Conservation (phyloP, 92 coral and sea anemone genomes). For the Epizoanthus scotinus region DNA sequence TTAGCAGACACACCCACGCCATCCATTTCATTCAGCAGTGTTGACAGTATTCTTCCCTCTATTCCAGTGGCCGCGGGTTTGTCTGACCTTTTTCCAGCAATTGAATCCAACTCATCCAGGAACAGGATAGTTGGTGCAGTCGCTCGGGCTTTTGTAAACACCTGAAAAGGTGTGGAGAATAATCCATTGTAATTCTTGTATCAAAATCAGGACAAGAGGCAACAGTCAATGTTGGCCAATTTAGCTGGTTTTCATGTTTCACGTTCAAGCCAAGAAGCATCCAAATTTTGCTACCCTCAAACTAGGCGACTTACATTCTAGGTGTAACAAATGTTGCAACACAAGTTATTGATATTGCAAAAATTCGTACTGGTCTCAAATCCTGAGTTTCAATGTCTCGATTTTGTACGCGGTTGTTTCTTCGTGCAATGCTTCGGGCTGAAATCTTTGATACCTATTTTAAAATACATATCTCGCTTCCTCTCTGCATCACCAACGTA, state of each 20-base stretch:
- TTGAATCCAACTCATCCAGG: constrained; percentile 92
- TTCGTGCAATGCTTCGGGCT: no score
- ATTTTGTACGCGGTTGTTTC: no score
- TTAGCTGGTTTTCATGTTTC: no score
- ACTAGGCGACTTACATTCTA: background rate
- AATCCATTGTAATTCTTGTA: background rate
- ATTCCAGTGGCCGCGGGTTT: constrained; percentile 60
- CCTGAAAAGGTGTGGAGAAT: constrained; percentile 43
- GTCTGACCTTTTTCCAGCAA: constrained; percentile 82
- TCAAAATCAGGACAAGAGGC: background rate
- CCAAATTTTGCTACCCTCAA: no score
- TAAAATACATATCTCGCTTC: no score
- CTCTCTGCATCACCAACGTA: constrained; percentile 97
- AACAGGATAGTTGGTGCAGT: constrained; percentile 89
- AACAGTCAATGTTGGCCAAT: background rate
- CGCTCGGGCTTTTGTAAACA: constrained; percentile 93
- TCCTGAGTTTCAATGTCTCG: no score
- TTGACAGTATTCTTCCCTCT: constrained; percentile 80
- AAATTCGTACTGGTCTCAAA: no score
- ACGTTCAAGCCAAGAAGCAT: no score
- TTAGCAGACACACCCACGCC: constrained; percentile 93
- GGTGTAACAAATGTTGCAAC: background rate
- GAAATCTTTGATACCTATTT: no score
- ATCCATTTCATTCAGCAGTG: constrained; percentile 96
- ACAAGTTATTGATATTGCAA: no score